Conservation (phyloP, 2,888 invertebrate species). For the Dicranocentrus wangi region DNA sequence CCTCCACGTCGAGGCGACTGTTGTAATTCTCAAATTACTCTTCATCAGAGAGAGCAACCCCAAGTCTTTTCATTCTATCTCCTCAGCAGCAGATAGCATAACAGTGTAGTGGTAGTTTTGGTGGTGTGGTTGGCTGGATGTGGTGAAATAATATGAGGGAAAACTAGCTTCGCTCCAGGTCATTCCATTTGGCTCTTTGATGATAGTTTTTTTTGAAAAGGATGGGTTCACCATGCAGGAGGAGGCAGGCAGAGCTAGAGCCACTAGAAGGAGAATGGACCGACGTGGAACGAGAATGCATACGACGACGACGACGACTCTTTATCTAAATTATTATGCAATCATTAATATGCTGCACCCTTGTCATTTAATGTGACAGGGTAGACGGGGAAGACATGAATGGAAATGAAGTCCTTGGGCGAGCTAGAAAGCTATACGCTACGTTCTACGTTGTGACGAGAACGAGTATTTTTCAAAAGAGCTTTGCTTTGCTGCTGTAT, state of each 20-base stretch:
- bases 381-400: background rate
- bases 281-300: constrained; percentile 11
- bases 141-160: constrained; percentile 1
- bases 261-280: no score
- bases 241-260: no score
- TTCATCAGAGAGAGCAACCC: constrained; percentile 5
- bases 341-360: constrained; percentile 34
- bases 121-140: no score
- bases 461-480: no score
- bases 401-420: constrained; percentile 33
- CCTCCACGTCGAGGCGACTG: background rate
- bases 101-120: background rate
- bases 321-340: constrained; percentile 25
- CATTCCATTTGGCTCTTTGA: constrained; percentile 45
- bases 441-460: no score
- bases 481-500: no score
- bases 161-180: constrained; percentile 58
- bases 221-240: no score
- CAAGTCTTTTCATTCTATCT: background rate
- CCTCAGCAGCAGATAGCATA: background rate
- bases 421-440: no score
- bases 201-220: constrained; percentile 32
- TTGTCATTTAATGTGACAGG: constrained; percentile 47
- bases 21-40: constrained; percentile 12
- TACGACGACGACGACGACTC: no score